These are phyloP conservation scores for Verasper variegatus DNA, from an alignment of 2,113 vertebrate genomes.

Conservation along the genomic window DNA sequence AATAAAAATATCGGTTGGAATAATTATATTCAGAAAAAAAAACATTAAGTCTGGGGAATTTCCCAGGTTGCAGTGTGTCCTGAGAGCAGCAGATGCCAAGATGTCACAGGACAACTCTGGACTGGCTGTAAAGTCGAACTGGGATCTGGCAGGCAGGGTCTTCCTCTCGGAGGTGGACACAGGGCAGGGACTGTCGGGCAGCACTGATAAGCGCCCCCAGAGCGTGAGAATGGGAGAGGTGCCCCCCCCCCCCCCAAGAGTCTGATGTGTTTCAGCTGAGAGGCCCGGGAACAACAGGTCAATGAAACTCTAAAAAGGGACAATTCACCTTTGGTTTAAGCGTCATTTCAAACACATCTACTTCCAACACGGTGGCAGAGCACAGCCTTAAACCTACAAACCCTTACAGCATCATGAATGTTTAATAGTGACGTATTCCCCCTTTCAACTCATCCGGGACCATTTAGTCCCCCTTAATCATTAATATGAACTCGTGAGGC, in stretches of 20 bases:
- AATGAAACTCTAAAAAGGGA: slow-evolving; percentile 47
- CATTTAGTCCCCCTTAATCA: slow-evolving; percentile 59
- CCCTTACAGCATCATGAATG: slow-evolving; percentile 44
- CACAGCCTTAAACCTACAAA: slow-evolving; percentile 20
- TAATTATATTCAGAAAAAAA: neutral
- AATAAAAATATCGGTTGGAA: neutral
- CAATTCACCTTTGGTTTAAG: slow-evolving; percentile 53
- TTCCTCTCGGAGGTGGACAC: slow-evolving; percentile 37
- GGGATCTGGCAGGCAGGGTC: neutral
- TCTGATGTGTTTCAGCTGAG: slow-evolving; percentile 59
- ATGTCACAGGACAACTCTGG: neutral
- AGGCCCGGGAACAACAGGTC: slow-evolving; percentile 39
- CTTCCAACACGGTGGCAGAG: slow-evolving; percentile 30
- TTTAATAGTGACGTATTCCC: slow-evolving; percentile 40
- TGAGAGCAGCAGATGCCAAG: neutral
- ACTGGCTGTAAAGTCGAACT: neutral
- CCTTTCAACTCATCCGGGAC: slow-evolving; percentile 21
- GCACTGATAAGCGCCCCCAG: slow-evolving; percentile 35
- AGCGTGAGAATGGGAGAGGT: slow-evolving; percentile 14
- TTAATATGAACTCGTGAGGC: slow-evolving; percentile 53
- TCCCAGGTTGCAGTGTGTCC: neutral
- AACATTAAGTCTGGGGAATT: neutral
- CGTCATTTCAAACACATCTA: slow-evolving; percentile 31
- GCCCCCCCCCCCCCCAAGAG: slow-evolving; percentile 35
- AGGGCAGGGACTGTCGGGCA: slow-evolving; percentile 30